Evolutionary conservation across 2,797 vertebrate species (phyloP).

Genomic region (Babyrousa celebensis): DNA sequence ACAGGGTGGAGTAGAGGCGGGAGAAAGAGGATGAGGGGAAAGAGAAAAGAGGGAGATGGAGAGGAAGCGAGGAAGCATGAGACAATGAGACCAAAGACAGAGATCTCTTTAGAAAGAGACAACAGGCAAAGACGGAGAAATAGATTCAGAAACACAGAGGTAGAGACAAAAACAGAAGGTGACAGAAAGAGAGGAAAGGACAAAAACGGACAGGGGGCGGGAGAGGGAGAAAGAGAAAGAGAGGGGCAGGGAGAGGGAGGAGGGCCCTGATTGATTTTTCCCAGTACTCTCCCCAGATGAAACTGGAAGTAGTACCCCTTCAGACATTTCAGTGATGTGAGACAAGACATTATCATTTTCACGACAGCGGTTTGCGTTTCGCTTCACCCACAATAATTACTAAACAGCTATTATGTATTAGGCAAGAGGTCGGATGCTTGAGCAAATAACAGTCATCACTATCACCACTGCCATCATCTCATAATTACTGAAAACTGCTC

Average conservation of each 20-base stretch:
- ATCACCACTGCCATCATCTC: background rate
- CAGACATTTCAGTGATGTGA: background rate
- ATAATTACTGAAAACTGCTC: background rate
- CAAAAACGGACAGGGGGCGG: background rate
- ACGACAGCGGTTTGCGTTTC: background rate
- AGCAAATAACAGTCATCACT: background rate
- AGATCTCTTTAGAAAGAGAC: background rate
- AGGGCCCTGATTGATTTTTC: background rate
- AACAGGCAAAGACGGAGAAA: background rate
- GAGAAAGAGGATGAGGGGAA: background rate
- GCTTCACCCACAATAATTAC: background rate
- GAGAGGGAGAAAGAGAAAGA: too few species aligned
- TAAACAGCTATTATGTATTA: background rate
- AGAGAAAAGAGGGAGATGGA: background rate
- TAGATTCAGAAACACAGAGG: background rate
- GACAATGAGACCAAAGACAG: background rate
- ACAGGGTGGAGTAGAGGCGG: accelerated
- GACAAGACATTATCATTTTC: background rate
- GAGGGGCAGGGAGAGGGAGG: background rate
- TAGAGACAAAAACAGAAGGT: background rate
- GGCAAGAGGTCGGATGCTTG: background rate
- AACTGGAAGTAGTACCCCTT: too few species aligned
- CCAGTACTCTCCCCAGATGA: background rate
- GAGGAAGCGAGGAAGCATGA: background rate
- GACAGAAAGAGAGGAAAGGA: background rate